These are phyloP conservation scores for Macrostomum lignano DNA, from an alignment of 1,140 invertebrate genomes.

Conservation along the genomic window DNA sequence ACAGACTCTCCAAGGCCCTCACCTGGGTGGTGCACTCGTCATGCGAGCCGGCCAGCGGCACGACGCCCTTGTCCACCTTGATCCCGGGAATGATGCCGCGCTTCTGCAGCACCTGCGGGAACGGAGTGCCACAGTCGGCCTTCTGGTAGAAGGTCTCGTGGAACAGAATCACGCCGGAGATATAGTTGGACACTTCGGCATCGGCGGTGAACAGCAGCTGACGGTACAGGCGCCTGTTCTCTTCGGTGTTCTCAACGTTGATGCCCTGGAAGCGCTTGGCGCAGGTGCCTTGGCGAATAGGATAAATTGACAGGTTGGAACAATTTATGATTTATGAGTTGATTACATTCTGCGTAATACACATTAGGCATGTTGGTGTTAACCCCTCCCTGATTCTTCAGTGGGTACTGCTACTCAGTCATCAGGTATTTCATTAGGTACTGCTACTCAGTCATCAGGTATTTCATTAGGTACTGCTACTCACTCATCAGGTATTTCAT, in stretches of 20 bases:
- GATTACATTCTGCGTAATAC: too few species aligned
- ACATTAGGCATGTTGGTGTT: too few species aligned
- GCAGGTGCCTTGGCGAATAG: slow-evolving; percentile 23
- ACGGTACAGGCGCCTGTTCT: slow-evolving; percentile 47
- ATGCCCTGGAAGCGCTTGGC: slow-evolving; percentile 28
- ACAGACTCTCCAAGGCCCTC: too few species aligned
- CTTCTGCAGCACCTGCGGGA: slow-evolving; percentile 26
- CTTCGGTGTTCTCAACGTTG: slow-evolving; percentile 34
- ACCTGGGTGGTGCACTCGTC: slow-evolving; percentile 76
- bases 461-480: too few species aligned
- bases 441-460: too few species aligned
- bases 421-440: too few species aligned
- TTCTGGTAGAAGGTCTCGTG: slow-evolving; percentile 89
- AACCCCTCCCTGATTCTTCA: too few species aligned
- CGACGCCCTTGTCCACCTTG: slow-evolving; percentile 32
- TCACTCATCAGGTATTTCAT: too few species aligned
- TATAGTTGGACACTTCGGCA: slow-evolving; percentile 19
- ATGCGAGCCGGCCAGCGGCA: slow-evolving; percentile 41
- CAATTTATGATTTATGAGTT: too few species aligned
- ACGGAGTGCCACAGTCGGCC: slow-evolving; percentile 26
- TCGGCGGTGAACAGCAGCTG: slow-evolving; percentile 62
- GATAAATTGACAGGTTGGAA: too few species aligned
- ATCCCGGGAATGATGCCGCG: slow-evolving; percentile 31
- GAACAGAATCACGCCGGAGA: slow-evolving; percentile 42
- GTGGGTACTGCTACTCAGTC: too few species aligned